phyloP scores from a whole-genome alignment of 1,140 invertebrate species.

The Paramacrobiotus metropolitanus region DNA sequence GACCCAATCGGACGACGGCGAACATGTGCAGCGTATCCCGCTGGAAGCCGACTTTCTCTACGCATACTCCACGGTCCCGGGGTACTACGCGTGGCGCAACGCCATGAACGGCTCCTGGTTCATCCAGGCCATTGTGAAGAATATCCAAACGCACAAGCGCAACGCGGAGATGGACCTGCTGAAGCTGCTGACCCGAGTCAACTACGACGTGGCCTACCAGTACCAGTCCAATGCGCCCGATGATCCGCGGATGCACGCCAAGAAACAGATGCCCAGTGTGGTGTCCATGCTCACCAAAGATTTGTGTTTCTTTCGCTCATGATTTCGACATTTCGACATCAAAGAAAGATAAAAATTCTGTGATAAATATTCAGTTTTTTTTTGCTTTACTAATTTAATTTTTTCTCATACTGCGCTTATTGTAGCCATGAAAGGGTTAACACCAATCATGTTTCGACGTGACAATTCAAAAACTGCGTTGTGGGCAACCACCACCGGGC shows the following conservation, averaged over 20 bases:
- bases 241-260: not conserved
- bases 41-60: not conserved
- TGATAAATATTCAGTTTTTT: too few species aligned
- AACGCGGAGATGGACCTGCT: conserved; percentile 19
- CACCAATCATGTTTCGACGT: too few species aligned
- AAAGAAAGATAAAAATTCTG: too few species aligned
- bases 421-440: too few species aligned
- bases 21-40: not conserved
- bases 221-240: not conserved
- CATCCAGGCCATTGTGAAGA: not conserved
- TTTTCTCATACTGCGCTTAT: too few species aligned
- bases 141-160: conserved; percentile 9
- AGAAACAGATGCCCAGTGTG: not conserved
- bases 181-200: conserved; percentile 10
- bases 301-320: not conserved
- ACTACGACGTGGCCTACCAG: not conserved
- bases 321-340: too few species aligned
- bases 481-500: too few species aligned
- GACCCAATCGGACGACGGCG: not conserved
- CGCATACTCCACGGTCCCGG: not conserved
- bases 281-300: not conserved
- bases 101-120: not conserved
- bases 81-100: not conserved
- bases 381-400: too few species aligned
- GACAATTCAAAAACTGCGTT: too few species aligned